phyloP scores from a whole-genome alignment of 2,888 invertebrate genomes.

The Ectemnius cavifrons region DNA sequence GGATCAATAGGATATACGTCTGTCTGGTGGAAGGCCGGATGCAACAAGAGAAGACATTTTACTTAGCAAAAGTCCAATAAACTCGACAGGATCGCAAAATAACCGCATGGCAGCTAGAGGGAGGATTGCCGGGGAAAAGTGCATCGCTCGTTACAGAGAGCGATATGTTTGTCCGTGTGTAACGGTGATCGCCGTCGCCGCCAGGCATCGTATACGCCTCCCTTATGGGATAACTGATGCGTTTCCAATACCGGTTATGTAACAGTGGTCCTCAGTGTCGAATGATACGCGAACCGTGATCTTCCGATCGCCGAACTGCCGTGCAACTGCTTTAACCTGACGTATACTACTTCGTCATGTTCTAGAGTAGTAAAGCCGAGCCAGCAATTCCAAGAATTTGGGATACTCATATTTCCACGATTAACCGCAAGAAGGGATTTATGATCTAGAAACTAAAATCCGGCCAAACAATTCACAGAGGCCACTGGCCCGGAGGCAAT shows the following conservation, averaged over 20 bases:
- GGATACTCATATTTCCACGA: no score
- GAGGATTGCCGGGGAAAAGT: slow-evolving; percentile 36
- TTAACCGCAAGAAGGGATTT: no score
- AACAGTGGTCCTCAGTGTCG: slow-evolving; percentile 43
- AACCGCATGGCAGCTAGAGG: neutral
- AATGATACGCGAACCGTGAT: neutral
- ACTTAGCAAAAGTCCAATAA: neutral
- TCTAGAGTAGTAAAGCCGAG: no score
- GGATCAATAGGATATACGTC: no score
- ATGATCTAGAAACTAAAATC: no score
- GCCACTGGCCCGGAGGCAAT: no score
- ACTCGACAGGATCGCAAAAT: neutral
- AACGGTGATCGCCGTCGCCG: slow-evolving; percentile 56
- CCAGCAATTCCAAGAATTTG: no score
- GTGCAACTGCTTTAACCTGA: neutral
- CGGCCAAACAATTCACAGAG: no score
- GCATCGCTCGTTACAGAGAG: slow-evolving; percentile 48
- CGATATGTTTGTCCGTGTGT: slow-evolving; percentile 61
- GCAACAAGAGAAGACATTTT: neutral
- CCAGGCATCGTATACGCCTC: slow-evolving; percentile 36
- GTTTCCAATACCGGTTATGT: slow-evolving; percentile 67
- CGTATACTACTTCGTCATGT: neutral
- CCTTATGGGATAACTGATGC: slow-evolving; percentile 61
- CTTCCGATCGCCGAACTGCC: neutral
- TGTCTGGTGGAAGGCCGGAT: neutral